Evolutionary conservation across 2,888 invertebrate genomes (phyloP).

Genomic region (Onthophagus sagittarius): DNA sequence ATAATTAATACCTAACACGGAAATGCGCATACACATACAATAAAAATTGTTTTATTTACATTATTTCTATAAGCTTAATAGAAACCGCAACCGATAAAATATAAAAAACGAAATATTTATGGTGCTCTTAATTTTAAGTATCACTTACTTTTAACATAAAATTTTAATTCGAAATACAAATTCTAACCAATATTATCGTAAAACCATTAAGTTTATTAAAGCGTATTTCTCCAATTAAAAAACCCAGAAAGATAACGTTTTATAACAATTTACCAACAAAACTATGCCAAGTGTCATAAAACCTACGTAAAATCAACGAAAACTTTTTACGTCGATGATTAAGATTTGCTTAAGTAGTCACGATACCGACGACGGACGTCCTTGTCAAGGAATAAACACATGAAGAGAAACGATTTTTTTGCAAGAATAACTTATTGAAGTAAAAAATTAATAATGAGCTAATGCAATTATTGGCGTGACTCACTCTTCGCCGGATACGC

Average conservation of each 20-base stretch:
- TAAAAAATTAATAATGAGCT: background rate
- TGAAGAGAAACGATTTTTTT: background rate
- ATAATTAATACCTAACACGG: background rate
- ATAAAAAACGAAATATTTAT: too few relatives aligned
- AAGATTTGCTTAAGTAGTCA: background rate
- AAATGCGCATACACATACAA: background rate
- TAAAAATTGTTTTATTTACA: background rate
- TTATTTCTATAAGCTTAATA: background rate
- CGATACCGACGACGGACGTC: background rate
- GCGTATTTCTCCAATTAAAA: background rate
- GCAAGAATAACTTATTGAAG: background rate
- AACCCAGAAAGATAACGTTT: background rate
- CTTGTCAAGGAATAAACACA: background rate
- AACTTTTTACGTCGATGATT: background rate
- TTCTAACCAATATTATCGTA: background rate
- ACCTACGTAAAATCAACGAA: background rate
- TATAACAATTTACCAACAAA: background rate
- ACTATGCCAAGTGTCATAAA: background rate
- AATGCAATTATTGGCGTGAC: background rate
- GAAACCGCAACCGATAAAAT: too few relatives aligned
- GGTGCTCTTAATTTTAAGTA: background rate
- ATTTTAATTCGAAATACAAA: background rate
- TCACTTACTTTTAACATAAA: background rate
- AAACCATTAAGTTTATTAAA: background rate
- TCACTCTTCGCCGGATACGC: background rate